phyloP scores from a whole-genome alignment of 2,113 vertebrate genomes.

The Pomatorhinus ruficollis region DNA sequence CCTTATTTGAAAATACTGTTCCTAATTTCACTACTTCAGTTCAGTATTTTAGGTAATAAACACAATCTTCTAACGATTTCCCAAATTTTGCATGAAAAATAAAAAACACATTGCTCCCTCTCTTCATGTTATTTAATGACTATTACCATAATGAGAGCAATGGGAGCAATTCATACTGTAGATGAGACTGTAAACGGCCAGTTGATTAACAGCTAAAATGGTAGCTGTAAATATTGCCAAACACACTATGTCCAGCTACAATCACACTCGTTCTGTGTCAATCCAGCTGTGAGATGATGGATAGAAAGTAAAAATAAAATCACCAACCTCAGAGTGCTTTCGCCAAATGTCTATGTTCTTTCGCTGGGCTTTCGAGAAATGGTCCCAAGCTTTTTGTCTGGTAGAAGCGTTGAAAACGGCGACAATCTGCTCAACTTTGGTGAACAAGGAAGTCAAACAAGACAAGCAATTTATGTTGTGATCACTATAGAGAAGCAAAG shows the following conservation, averaged over 20 bases:
- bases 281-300: conserved; percentile 80
- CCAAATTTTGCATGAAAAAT: conserved; percentile 41
- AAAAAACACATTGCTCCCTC: conserved; percentile 39
- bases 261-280: conserved; percentile 68
- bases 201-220: conserved; percentile 44
- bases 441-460: conserved; percentile 97
- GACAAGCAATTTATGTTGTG: conserved; percentile 98
- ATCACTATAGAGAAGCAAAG: conserved; percentile 84
- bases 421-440: conserved; percentile 99
- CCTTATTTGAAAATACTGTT: neutral
- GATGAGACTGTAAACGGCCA: neutral
- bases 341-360: conserved; percentile 99
- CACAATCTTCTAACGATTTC: conserved; percentile 13
- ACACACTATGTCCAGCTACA: conserved; percentile 44
- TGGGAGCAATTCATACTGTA: conserved; percentile 12
- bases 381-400: conserved; percentile 99
- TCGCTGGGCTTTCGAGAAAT: conserved; percentile 99
- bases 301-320: conserved; percentile 81
- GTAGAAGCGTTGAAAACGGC: conserved; percentile 96
- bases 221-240: conserved; percentile 42
- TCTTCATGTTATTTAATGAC: conserved; percentile 11
- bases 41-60: conserved; percentile 37
- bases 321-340: conserved; percentile 99
- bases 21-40: conserved; percentile 10
- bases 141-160: conserved; percentile 53